Conservation (phyloP, 2,113 vertebrate genomes). For the Ciconia boyciana region DNA sequence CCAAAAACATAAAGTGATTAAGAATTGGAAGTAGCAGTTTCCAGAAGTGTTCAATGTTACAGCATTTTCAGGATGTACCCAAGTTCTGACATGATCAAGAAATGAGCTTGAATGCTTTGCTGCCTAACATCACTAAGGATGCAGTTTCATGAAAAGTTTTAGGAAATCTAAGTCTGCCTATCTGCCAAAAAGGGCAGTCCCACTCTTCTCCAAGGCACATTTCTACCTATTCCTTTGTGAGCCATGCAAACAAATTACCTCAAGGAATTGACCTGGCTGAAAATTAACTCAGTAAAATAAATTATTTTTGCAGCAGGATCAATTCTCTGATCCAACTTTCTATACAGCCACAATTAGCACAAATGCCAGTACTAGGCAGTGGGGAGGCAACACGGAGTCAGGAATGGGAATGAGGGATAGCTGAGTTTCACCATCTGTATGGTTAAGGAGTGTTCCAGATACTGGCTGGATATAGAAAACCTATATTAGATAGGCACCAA, state of each 20-base stretch:
- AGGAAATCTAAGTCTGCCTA: not conserved
- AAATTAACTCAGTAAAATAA: not conserved
- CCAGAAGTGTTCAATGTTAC: not conserved
- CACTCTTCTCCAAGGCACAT: not conserved
- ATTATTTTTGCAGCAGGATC: not conserved
- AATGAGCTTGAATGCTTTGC: not conserved
- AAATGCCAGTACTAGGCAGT: not conserved
- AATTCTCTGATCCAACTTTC: not conserved
- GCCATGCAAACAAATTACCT: not conserved
- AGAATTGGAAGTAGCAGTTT: not conserved
- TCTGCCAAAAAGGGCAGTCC: not conserved
- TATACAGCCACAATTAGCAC: not conserved
- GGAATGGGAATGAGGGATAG: not conserved
- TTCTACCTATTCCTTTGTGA: not conserved
- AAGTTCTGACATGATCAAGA: not conserved
- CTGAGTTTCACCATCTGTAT: not conserved
- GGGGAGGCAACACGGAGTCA: not conserved
- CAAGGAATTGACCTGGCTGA: not conserved
- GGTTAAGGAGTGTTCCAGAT: not conserved
- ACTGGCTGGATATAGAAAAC: not conserved
- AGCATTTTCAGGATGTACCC: not conserved
- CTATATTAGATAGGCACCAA: not conserved
- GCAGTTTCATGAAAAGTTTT: not conserved
- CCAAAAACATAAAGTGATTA: not conserved
- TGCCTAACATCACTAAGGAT: not conserved